phyloP scores from a whole-genome alignment of 35 echinoderm and acorn worm genomes.

The Holothuria glaberrima region DNA sequence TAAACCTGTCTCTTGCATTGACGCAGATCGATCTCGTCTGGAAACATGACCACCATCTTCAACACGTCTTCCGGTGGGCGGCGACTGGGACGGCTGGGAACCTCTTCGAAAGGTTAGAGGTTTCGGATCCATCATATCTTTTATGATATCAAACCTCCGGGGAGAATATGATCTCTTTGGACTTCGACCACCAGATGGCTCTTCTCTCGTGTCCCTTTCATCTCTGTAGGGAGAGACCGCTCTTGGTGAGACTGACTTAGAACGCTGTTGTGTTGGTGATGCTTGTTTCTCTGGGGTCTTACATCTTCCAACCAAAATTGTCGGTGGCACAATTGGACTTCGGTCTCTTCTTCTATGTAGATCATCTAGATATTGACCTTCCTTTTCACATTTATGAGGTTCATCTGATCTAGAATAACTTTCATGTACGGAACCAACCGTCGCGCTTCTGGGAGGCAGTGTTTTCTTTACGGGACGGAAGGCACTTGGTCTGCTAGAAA shows the following conservation, averaged over 20 bases:
- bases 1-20: constrained; percentile 60
- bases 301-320: constrained; percentile 68
- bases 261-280: constrained; percentile 55
- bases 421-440: constrained; percentile 43
- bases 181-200: constrained; percentile 20
- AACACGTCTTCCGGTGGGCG: background rate
- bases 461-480: constrained; percentile 82
- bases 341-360: constrained; percentile 49
- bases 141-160: constrained; percentile 31
- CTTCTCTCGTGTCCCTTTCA: constrained; percentile 45
- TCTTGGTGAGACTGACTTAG: constrained; percentile 27
- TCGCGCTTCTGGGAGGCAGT: constrained; percentile 65
- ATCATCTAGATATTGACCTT: constrained; percentile 50
- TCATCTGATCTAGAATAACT: constrained; percentile 15
- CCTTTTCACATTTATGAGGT: background rate
- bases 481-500: constrained; percentile 81
- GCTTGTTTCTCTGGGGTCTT: constrained; percentile 68
- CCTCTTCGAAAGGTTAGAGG: constrained; percentile 33
- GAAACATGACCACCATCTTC: constrained; percentile 51
- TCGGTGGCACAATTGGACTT: constrained; percentile 70
- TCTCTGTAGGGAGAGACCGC: constrained; percentile 44
- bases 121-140: constrained; percentile 44
- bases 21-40: constrained; percentile 44
- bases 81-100: constrained; percentile 50
- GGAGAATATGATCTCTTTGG: constrained; percentile 47